A percentile compares a stretch with the other conserved stretches of the same genome.
These are phyloP conservation scores for Sus cebifrons DNA, from an alignment of 2,797 vertebrate species.

Conservation along the genomic window DNA sequence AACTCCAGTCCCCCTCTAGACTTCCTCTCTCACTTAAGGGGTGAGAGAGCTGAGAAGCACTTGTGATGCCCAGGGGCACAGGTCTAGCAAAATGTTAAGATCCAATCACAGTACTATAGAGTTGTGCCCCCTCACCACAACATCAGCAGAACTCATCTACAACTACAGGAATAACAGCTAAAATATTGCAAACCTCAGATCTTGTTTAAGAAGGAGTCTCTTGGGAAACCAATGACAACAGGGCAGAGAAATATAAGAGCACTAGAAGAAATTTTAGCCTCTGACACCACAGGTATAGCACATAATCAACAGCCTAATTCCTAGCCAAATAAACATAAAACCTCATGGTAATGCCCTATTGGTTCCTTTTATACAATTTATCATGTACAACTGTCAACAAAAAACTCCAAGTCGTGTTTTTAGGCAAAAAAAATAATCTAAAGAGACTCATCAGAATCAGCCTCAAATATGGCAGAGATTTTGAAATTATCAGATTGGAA, in stretches of 20 bases:
- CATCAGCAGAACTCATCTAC: background rate
- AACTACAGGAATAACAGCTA: background rate
- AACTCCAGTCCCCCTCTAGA: background rate
- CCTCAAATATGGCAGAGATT: background rate
- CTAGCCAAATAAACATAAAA: background rate
- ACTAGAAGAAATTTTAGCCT: background rate
- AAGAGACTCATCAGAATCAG: slow-evolving; percentile 10
- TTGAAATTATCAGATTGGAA: background rate
- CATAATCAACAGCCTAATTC: background rate
- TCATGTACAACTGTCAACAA: background rate
- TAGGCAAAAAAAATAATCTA: background rate
- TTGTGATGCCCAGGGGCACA: background rate
- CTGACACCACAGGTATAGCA: background rate
- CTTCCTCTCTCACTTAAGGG: background rate
- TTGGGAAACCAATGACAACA: background rate
- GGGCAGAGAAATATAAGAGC: background rate
- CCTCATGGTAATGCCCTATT: background rate
- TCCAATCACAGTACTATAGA: background rate
- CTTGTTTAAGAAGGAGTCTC: background rate
- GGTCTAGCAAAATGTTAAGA: background rate
- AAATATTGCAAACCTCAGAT: background rate
- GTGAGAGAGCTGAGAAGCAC: background rate
- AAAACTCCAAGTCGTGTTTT: background rate
- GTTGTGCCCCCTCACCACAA: background rate
- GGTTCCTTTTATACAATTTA: background rate